Base-by-base conservation (phyloP, 2,888 invertebrate species). In the Meiosimyza decipiens region DNA sequence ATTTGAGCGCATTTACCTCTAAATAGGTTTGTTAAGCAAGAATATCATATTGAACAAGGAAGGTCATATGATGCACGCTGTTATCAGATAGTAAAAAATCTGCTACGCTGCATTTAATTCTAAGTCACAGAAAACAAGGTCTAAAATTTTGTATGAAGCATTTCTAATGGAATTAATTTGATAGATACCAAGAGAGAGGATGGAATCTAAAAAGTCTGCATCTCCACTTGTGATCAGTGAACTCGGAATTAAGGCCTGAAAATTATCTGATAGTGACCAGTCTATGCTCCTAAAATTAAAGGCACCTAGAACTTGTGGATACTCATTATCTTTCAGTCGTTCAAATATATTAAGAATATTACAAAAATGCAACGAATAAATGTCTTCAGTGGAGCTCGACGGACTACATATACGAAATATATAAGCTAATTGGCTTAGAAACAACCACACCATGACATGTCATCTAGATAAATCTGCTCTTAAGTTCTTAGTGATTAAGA, bases 21-120 rank as follows among this genome's bases (percentile, higher is more conserved):
- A 52, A 52, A 7, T 13, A n/a, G 52, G 52, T n/a, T 52, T 52
- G 15, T 52, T 52, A n/a, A 52, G n/a, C 13, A 3, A 52, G 13
- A 52, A 52, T 52, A n/a, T 52, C 52, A 52, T 52, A 52, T n/a
- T n/a, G n/a, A n/a, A 52, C 52, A n/a, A 52, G 15, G n/a, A 52
- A n/a, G 15, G 52, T n/a, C n/a, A n/a, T 52, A n/a, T 52, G 52
- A n/a, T 52, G 7, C 13, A 52, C 52, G 52, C 52, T 52, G n/a
- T 52, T 52, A n/a, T 52, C 52, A 52, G 52, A 52, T 52, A 52
- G n/a, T 52, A n/a, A n/a, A 52, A 52, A 52, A 13, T 52, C 52
- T 52, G 52, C 52, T 52, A 4, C 52, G 13, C 52, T 52, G n/a
- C 52, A 52, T 52, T 13, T n/a, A 52, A n/a, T n/a, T 6, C 52